Evolutionary conservation across 2,113 vertebrate species (phyloP), one percentile per base, ranked within the genome.

Genomic region (Recurvirostra avosetta): DNA sequence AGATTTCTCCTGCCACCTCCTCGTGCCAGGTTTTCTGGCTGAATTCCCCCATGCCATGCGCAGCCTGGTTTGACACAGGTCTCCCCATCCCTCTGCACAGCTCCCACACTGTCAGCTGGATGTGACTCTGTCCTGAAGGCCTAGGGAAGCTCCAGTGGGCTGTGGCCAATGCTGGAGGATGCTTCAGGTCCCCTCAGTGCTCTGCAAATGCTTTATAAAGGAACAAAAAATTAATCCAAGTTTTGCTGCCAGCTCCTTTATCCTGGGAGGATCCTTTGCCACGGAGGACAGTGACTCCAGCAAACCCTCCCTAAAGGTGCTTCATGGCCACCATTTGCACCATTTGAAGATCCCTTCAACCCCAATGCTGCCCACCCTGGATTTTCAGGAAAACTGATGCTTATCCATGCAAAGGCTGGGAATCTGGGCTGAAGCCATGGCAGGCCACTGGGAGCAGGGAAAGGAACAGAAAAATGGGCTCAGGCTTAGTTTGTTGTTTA

Each of bases 101-200:
- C 16, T 82, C 12, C n/a, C 43, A 11, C 30, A 7, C 3, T 7
- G 20, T 27, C 81, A 81, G 10, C 49, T 55, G 66, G 55, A 36
- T 52, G 5, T 38, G 15, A 1, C 32, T 73, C 50, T 65, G 32
- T 17, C 56, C 41, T 43, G 47, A 63, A 79, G 34, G 41, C 68
- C 67, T 52, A 11, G 58, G 9, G 38, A 50, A 75, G 11, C 3
- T 17, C 7, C 40, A 0, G 0, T 5, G 34, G 47, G 20, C 21
- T n/a, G 20, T 16, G 65, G 25, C 19, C 40, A 49, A 7, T 66
- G 32, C 67, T 38, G 43, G 56, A 56, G n/a, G 10, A 16, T 20
- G 8, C 15, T 40, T 7, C 17, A 34, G 17, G 61, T 55, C 6
- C 43, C 27, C 18, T 49, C 7, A 3, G 9, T 50, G 55, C 26